These are phyloP conservation scores for Parazoanthus darwini DNA, from an alignment of 92 coral and sea anemone genomes.

Conservation along the genomic window DNA sequence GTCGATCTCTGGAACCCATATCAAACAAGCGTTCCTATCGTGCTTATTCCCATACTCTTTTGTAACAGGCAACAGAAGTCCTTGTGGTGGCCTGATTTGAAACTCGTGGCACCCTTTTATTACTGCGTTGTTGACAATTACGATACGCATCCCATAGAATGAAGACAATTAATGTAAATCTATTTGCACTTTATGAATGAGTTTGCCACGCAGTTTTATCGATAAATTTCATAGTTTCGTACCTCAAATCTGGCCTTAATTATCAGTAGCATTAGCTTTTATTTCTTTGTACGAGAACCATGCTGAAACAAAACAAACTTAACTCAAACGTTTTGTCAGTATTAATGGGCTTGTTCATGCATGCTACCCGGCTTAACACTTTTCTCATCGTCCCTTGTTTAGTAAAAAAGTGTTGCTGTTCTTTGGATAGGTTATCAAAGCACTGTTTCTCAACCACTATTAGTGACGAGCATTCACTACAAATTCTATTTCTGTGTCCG, in stretches of 20 bases:
- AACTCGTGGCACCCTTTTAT: no score
- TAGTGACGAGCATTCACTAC: no score
- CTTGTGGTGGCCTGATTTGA: neutral
- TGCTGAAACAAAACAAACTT: slow-evolving; percentile 11
- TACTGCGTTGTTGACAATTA: no score
- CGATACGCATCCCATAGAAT: no score
- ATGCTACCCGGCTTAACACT: no score
- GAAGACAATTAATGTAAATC: neutral
- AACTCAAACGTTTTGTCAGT: no score
- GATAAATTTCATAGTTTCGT: slow-evolving; percentile 1
- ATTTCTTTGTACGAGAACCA: slow-evolving; percentile 12
- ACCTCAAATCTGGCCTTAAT: slow-evolving; percentile 11
- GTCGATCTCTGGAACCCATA: slow-evolving; percentile 55
- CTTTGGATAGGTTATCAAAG: no score
- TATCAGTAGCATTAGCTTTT: slow-evolving; percentile 1
- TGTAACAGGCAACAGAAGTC: slow-evolving; percentile 45
- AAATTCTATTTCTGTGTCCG: no score
- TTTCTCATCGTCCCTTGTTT: no score
- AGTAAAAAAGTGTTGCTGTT: no score
- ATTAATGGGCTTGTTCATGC: no score
- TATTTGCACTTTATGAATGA: neutral
- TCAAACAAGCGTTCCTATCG: slow-evolving; percentile 48
- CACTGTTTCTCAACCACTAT: no score
- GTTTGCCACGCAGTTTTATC: slow-evolving; percentile 7
- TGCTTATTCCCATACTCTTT: slow-evolving; percentile 50